Evolutionary conservation across 2,113 vertebrate species (phyloP).

Genomic region (Lophius piscatorius): DNA sequence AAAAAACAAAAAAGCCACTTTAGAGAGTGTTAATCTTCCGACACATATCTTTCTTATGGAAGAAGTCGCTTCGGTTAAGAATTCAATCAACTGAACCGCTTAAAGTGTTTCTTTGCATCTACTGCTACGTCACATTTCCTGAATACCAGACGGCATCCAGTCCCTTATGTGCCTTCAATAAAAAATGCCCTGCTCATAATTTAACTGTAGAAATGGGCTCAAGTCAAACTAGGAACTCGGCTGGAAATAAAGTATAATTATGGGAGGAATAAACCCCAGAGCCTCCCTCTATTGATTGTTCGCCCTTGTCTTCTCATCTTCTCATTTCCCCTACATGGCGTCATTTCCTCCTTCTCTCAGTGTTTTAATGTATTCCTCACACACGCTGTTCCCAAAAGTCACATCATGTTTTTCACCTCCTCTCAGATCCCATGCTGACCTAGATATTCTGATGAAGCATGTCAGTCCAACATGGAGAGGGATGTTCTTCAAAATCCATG

Average conservation of each 20-base stretch:
- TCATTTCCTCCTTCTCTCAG: conserved; percentile 40
- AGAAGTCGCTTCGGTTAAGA: conserved; percentile 39
- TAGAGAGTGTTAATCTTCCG: conserved; percentile 47
- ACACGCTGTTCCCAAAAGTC: conserved; percentile 40
- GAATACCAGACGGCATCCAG: conserved; percentile 47
- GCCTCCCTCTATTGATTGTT: conserved; percentile 49
- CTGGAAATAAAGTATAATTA: conserved; percentile 35
- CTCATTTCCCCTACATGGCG: conserved; percentile 24
- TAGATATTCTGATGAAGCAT: conserved; percentile 73
- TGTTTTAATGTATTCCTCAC: conserved; percentile 43
- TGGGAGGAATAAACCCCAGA: conserved; percentile 29
- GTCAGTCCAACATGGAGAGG: conserved; percentile 54
- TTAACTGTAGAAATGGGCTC: conserved; percentile 51
- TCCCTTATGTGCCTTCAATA: conserved; percentile 60
- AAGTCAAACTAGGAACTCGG: conserved; percentile 31
- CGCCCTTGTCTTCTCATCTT: conserved; percentile 49
- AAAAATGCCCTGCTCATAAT: conserved; percentile 57
- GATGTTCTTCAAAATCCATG: conserved; percentile 64
- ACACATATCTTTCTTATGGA: conserved; percentile 35
- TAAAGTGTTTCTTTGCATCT: conserved; percentile 56
- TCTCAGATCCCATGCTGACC: conserved; percentile 63
- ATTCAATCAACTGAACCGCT: conserved; percentile 60
- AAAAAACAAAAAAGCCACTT: conserved; percentile 43
- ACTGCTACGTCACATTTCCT: conserved; percentile 43
- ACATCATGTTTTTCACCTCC: conserved; percentile 20